Conservation (phyloP, 2,113 vertebrate species). For the Hucho hucho region DNA sequence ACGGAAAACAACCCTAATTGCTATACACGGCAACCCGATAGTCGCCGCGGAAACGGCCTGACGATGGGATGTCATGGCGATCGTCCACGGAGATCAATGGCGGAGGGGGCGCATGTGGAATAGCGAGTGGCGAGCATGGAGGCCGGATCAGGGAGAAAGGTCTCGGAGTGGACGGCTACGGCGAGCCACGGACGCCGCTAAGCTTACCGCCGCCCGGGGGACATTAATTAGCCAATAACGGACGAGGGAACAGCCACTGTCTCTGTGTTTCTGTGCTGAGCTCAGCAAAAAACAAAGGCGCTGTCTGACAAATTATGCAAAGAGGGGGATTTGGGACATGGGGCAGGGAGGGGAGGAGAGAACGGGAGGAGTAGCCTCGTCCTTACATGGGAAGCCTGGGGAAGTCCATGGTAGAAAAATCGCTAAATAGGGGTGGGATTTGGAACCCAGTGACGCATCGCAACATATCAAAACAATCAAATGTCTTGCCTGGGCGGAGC, state of each 20-base stretch:
- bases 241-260: conserved; percentile 53
- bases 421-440: too few species aligned
- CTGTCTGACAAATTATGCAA: conserved; percentile 63
- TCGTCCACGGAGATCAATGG: conserved; percentile 54
- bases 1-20: conserved; percentile 43
- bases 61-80: conserved; percentile 58
- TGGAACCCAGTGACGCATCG: too few species aligned
- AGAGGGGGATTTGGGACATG: conserved; percentile 37
- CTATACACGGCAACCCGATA: conserved; percentile 23
- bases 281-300: conserved; percentile 68
- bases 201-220: conserved; percentile 1
- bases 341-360: conserved; percentile 22
- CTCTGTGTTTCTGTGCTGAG: conserved; percentile 43
- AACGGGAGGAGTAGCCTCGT: background rate
- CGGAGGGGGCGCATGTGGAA: conserved; percentile 7
- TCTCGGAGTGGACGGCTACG: background rate
- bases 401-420: too few species aligned
- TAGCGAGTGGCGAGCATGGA: conserved; percentile 16
- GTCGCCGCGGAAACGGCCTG: conserved; percentile 49
- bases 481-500: too few species aligned
- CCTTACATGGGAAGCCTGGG: too few species aligned
- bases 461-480: too few species aligned
- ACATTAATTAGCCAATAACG: conserved; percentile 56
- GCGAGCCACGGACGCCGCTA: background rate
- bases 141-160: conserved; percentile 40